Evolutionary conservation across 2,113 vertebrate genomes (phyloP).

Genomic region (Guaruba guarouba): DNA sequence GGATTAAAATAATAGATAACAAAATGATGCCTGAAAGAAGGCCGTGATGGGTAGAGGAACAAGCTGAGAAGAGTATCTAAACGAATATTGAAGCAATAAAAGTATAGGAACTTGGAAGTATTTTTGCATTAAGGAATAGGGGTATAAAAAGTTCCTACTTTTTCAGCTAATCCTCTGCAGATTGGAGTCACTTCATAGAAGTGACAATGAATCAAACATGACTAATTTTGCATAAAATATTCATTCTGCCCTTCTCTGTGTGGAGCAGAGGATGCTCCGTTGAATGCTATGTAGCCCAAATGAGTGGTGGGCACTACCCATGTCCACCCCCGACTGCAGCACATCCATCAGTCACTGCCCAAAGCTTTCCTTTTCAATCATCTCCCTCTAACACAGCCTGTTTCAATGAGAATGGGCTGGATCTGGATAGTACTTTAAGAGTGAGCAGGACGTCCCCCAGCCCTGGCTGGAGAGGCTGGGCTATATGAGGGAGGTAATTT

Average conservation of each 20-base stretch:
- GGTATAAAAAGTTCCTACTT: neutral
- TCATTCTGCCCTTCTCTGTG: accelerated
- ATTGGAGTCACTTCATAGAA: neutral
- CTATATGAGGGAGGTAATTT: neutral
- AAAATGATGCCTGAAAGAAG: neutral
- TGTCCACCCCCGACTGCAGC: neutral
- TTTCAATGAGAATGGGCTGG: neutral
- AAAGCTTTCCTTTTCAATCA: neutral
- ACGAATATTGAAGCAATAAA: neutral
- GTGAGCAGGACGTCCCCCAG: neutral
- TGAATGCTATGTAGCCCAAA: neutral
- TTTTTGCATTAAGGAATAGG: neutral
- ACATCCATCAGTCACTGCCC: neutral
- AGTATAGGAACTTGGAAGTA: neutral
- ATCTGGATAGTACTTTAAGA: neutral
- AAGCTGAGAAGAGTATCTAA: neutral
- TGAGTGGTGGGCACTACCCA: neutral
- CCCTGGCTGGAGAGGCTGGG: neutral
- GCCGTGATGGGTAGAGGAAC: neutral
- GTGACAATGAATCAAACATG: neutral
- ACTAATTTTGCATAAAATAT: neutral
- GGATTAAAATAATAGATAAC: slow-evolving; percentile 33
- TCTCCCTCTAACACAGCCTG: neutral
- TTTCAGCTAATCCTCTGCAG: neutral
- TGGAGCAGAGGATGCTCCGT: neutral